Evolutionary conservation across 2,888 invertebrate species (phyloP), one percentile per base, ranked within the genome.

Genomic region (Meiosimyza platycephala): DNA sequence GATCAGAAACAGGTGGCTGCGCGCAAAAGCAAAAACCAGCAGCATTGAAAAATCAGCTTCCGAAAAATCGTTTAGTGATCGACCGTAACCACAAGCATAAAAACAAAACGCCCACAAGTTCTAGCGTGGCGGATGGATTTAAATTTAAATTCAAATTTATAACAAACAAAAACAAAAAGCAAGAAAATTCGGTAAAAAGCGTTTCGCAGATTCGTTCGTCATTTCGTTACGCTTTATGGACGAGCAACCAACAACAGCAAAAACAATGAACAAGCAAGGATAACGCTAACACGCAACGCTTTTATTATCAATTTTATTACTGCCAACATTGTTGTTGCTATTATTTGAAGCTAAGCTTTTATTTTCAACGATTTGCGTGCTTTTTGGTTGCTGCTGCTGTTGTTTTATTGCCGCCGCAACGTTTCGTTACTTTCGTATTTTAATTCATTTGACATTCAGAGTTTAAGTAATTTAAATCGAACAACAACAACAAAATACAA

Each of bases 401-500:
- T 68, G 48, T 50, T 9, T 16, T 59, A 59, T 52, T 75, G 78
- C 72, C 75, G 77, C 75, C 75, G 16, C 40, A 6, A 5, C 16
- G 63, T 50, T 22, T 28, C 51, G 54, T 54, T 28, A 16, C 12
- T 63, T n/a, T 51, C 51, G 74, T 72, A 72, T 77, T 76, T 76
- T 76, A 76, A 78, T 78, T 75, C 76, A 78, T 77, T 79, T 81
- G 81, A 80, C 81, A 81, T 81, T 82, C 79, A 80, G 78, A 76
- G 71, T 40, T 75, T 50, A 71, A 70, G 65, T 62, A 59, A 51
- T 62, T 71, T 51, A 59, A 76, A 71, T 75, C 51, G 60, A 22
- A 73, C 60, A 48, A 16, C 54, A 71, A 59, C 59, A 51, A 22
- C 55, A 63, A 52, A 22, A 22, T 2, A 22, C 18, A 40, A 71